Base-by-base conservation (phyloP, 2,113 vertebrate genomes). In the Gobiocypris rarus region DNA sequence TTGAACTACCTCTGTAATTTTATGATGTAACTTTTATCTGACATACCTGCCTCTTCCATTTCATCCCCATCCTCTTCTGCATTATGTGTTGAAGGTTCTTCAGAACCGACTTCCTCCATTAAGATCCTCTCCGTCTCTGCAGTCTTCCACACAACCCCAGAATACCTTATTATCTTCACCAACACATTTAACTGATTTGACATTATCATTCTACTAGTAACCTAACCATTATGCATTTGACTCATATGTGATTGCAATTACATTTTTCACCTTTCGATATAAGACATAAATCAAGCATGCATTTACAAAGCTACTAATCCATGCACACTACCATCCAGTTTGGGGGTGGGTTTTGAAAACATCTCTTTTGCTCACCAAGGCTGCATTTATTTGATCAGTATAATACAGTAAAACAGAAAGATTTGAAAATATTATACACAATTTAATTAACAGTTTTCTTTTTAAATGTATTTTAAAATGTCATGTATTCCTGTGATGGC, bases 11-110 rank as follows among this genome's bases (percentile, higher is more conserved):
- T 54, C 52, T 19, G 5, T 54, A 54, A 52, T 58, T 38, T 76
- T 13, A 58, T 41, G 31, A 76, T 24, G 4, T 61, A 24, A 38
- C 9, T 69, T 15, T 41, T 50, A 19, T 67, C 17, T 28, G 24
- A 31, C 78, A 52, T 80, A 90, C 87, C 86, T 86, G 89, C 81
- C n/a, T 86, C 89, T 67, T 86, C 88, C n/a, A 86, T 69, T 50
- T 86, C 87, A 17, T 88, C 87, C 2, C 41, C 75, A 67, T 91
- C 84, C 48, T 89, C 88, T n/a, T 90, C 84, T 17, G 41, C 28
- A 43, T 78, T 70, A 17, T 34, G 48, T 22, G 45, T 65, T 38
- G 61, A 9, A n/a, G 58, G 58, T 31, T 89, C 89, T 74, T 85
- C 78, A 56, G 31, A 56, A 41, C 73, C 75, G 19, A 91, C 86